A percentile compares a stretch with the other conserved stretches of the same genome.
Conservation (phyloP, 2,797 vertebrate genomes). For the Euphonia xanthogaster region DNA sequence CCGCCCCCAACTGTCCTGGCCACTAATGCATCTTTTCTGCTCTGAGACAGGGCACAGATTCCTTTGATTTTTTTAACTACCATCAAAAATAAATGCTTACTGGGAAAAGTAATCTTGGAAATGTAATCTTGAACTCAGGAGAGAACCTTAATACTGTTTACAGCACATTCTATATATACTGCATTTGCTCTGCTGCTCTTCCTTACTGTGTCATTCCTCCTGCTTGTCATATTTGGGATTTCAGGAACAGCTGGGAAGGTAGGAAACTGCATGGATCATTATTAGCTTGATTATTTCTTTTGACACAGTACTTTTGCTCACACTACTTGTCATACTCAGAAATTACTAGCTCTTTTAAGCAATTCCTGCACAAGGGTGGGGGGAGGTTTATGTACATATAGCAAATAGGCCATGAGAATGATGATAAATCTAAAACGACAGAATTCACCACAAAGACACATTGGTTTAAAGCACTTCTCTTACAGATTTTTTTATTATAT, state of each 20-base stretch:
- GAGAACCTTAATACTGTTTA: background rate
- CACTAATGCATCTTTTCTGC: background rate
- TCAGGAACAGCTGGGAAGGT: background rate
- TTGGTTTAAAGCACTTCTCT: background rate
- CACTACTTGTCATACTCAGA: background rate
- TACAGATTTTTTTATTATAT: background rate
- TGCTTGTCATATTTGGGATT: background rate
- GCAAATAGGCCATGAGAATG: background rate
- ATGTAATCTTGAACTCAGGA: background rate
- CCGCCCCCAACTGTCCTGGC: fast-evolving
- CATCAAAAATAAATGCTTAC: background rate
- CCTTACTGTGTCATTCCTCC: background rate
- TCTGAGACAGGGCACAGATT: background rate
- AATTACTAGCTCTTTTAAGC: background rate
- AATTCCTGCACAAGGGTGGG: background rate
- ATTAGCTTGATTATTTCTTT: background rate
- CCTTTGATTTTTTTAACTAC: background rate
- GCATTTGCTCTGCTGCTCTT: background rate
- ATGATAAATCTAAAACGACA: background rate
- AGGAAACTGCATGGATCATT: background rate
- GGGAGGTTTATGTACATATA: fast-evolving
- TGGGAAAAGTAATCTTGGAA: background rate
- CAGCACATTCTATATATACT: background rate
- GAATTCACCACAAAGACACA: background rate
- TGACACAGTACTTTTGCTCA: background rate